Evolutionary conservation across 2,113 vertebrate species (phyloP).

Genomic region (Actenoides lindsayi): DNA sequence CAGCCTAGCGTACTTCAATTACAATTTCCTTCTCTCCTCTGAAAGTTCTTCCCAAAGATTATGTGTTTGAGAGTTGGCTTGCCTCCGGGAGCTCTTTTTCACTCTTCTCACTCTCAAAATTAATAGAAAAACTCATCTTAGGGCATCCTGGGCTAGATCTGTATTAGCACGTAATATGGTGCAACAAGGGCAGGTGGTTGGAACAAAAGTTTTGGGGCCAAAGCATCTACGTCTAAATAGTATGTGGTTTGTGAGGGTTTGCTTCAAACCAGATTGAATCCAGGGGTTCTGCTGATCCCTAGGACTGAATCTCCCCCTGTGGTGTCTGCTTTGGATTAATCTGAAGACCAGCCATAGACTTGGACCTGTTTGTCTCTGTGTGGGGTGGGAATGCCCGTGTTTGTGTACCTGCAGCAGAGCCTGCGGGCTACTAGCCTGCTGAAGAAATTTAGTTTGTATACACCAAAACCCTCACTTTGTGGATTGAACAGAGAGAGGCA

Average conservation of each 20-base stretch:
- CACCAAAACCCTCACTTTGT: background rate
- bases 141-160: background rate
- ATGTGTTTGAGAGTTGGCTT: background rate
- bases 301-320: background rate
- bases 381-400: accelerated
- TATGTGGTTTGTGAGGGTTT: background rate
- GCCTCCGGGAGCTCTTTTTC: background rate
- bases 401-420: background rate
- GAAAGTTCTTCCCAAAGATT: background rate
- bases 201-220: background rate
- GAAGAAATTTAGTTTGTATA: background rate
- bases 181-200: background rate
- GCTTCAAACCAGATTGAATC: background rate
- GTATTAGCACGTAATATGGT: background rate
- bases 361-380: background rate
- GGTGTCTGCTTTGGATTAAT: background rate
- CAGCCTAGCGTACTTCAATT: background rate
- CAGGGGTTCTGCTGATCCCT: background rate
- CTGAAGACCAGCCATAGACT: background rate
- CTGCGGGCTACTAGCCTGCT: background rate
- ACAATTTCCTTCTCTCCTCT: background rate
- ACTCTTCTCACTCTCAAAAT: background rate
- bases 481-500: background rate
- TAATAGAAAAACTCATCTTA: background rate
- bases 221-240: background rate